These are phyloP conservation scores for Carabus problematicus DNA, from an alignment of 2,888 invertebrate genomes.

Conservation along the genomic window DNA sequence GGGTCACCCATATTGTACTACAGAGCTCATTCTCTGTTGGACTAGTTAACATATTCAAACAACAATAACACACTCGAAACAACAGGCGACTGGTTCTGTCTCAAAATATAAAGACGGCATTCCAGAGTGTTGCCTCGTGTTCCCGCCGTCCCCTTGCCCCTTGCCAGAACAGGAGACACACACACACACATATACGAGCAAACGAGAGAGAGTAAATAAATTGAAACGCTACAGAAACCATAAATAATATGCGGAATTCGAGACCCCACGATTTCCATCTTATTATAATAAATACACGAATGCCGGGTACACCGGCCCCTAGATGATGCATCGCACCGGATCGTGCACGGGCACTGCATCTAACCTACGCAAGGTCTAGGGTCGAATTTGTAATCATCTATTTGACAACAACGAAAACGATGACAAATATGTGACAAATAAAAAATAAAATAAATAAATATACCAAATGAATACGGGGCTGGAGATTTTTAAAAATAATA, in stretches of 20 bases:
- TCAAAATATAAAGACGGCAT: conserved; percentile 23
- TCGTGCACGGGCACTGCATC: no score
- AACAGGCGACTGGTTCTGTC: background rate
- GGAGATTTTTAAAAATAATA: no score
- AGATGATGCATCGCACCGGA: no score
- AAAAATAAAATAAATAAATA: no score
- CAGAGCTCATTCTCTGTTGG: no score
- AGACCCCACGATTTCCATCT: conserved; percentile 56
- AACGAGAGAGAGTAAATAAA: conserved; percentile 51
- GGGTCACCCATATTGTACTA: no score
- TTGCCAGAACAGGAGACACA: background rate
- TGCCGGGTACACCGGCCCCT: conserved; percentile 1
- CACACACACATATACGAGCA: conserved; percentile 8
- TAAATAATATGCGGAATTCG: conserved; percentile 59
- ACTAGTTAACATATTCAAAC: background rate
- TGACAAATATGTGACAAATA: no score
- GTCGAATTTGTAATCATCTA: no score
- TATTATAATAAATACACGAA: conserved; percentile 55
- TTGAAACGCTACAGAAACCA: conserved; percentile 58
- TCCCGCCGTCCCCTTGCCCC: conserved; percentile 1
- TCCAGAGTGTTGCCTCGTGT: conserved; percentile 10
- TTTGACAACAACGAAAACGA: no score
- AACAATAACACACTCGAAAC: conserved; percentile 3
- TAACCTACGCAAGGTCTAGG: no score
- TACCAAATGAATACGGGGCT: no score